Evolutionary conservation across 2,113 vertebrate species (phyloP).

Genomic region (Axis porcinus): DNA sequence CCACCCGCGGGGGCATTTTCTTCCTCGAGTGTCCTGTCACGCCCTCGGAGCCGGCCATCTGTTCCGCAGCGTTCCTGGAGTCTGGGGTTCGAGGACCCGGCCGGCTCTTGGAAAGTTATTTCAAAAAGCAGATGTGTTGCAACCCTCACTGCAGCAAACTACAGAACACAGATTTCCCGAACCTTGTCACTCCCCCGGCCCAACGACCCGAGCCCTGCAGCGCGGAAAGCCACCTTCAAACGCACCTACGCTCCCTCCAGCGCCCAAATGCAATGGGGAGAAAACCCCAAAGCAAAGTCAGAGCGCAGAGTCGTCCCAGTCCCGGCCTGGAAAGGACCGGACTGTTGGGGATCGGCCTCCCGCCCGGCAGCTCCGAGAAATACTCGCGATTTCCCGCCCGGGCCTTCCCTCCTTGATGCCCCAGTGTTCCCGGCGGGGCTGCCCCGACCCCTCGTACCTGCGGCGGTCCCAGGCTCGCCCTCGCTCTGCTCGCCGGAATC

Average conservation of each 20-base stretch:
- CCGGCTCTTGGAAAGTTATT: slow-evolving; percentile 43
- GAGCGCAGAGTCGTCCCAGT: not conserved
- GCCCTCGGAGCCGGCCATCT: not conserved
- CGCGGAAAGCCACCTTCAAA: not conserved
- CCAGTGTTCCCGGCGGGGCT: not conserved
- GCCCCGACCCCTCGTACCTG: slow-evolving; percentile 82
- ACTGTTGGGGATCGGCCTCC: not conserved
- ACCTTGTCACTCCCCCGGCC: not conserved
- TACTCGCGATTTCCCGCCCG: not conserved
- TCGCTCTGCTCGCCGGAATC: slow-evolving; percentile 97
- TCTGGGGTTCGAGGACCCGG: not conserved
- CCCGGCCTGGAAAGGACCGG: not conserved
- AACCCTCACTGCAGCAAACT: not conserved
- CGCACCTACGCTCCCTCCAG: not conserved
- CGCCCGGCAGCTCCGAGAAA: not conserved
- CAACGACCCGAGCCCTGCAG: not conserved
- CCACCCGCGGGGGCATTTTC: not conserved
- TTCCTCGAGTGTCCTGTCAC: not conserved
- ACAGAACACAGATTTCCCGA: not conserved
- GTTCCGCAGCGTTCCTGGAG: not conserved
- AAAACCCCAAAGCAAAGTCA: not conserved
- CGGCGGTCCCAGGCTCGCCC: slow-evolving; percentile 83
- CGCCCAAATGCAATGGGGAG: not conserved
- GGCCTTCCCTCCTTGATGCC: not conserved
- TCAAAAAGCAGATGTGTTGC: slow-evolving; percentile 8